These are phyloP conservation scores for Meteorus sp. DNA, from an alignment of 1,140 invertebrate genomes.

Conservation along the genomic window DNA sequence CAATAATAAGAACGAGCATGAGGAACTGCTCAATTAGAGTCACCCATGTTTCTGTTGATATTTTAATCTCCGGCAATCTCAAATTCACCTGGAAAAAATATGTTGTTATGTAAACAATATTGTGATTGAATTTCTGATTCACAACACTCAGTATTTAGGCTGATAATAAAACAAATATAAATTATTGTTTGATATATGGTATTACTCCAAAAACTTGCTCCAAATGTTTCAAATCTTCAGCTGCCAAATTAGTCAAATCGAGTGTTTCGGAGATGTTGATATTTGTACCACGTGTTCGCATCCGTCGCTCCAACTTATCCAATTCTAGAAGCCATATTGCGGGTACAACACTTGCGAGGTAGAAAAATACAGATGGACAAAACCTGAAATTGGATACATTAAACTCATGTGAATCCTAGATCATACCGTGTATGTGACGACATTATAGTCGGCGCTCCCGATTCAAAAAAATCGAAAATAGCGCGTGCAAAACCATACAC, in stretches of 20 bases:
- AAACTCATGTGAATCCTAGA: neutral
- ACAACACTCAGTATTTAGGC: too few relatives aligned
- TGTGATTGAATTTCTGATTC: neutral
- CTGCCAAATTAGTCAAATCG: conserved; percentile 55
- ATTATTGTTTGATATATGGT: too few relatives aligned
- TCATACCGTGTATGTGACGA: neutral
- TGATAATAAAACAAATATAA: too few relatives aligned
- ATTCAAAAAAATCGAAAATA: too few relatives aligned
- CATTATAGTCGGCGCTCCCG: too few relatives aligned
- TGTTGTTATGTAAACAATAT: conserved; percentile 4
- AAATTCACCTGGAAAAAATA: conserved; percentile 55
- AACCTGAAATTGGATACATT: conserved; percentile 67
- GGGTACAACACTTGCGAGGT: conserved; percentile 78
- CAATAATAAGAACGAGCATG: conserved; percentile 85
- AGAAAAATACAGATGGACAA: conserved; percentile 84
- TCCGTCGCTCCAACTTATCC: conserved; percentile 73
- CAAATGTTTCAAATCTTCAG: conserved; percentile 60
- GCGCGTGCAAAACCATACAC: too few relatives aligned
- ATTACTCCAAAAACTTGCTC: conserved; percentile 63
- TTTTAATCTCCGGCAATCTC: conserved; percentile 65
- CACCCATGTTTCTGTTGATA: conserved; percentile 79
- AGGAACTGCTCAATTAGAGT: conserved; percentile 87
- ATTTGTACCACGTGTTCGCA: conserved; percentile 60
- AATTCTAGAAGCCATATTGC: conserved; percentile 84
- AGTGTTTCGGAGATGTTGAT: conserved; percentile 58